phyloP scores from a whole-genome alignment of 2,797 vertebrate genomes.

The Chrysocyon brachyurus region DNA sequence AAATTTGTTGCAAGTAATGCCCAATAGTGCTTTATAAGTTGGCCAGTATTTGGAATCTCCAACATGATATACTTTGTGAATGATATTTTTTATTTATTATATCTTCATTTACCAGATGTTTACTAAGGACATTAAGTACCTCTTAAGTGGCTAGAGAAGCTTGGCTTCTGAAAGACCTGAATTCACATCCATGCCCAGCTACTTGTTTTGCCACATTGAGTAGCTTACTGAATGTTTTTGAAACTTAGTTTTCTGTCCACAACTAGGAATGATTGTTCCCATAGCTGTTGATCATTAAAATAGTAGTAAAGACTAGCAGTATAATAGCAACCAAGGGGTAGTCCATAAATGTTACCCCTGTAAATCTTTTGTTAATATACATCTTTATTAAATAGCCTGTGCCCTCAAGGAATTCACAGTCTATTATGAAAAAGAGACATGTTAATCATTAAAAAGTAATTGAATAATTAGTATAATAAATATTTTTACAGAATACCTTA shows the following conservation, averaged over 20 bases:
- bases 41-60: background rate
- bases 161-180: background rate
- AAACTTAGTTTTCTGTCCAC: constrained; percentile 37
- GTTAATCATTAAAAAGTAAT: constrained; percentile 40
- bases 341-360: background rate
- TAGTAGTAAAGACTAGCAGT: constrained; percentile 25
- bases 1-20: constrained; percentile 27
- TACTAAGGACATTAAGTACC: background rate
- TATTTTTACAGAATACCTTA: background rate
- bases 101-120: constrained; percentile 11
- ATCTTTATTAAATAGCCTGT: background rate
- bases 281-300: background rate
- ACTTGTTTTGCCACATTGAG: background rate
- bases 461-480: constrained; percentile 36
- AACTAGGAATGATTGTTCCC: background rate
- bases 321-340: background rate
- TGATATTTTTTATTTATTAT: constrained; percentile 32
- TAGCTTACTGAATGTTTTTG: constrained; percentile 28
- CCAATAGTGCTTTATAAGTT: constrained; percentile 41
- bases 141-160: background rate
- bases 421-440: background rate
- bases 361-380: background rate
- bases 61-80: constrained; percentile 34
- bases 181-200: background rate
- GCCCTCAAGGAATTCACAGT: background rate